phyloP scores from a whole-genome alignment of 1,140 invertebrate genomes.

The Dreissena polymorpha region DNA sequence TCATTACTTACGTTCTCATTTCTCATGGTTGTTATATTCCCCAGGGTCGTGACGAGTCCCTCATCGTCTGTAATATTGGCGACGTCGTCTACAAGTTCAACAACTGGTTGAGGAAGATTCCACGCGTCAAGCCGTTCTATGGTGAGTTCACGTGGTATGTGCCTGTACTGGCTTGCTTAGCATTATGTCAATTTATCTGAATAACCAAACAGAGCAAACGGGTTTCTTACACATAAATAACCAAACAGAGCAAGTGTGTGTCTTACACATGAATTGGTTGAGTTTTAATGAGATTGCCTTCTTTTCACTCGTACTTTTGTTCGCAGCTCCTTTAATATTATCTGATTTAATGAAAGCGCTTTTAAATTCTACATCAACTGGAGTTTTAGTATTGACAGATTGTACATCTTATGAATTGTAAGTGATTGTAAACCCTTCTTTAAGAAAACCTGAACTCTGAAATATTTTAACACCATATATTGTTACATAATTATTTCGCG shows the following conservation, averaged over 20 bases:
- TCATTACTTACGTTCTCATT: not conserved
- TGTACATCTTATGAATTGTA: no score
- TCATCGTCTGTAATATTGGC: constrained; percentile 95
- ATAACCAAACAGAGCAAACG: not conserved
- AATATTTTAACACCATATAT: no score
- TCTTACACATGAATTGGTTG: not conserved
- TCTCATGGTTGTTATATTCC: constrained; percentile 1
- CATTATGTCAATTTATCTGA: not conserved
- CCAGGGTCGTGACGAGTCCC: constrained; percentile 87
- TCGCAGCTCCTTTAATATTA: not conserved
- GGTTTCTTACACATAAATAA: no score
- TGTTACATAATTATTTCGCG: no score
- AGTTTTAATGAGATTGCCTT: not conserved
- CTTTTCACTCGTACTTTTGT: not conserved
- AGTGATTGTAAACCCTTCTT: no score
- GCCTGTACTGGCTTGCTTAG: not conserved
- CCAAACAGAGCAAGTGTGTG: no score
- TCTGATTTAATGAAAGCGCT: not conserved
- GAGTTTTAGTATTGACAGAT: no score
- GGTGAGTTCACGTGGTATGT: constrained; percentile 85
- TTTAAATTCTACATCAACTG: not conserved
- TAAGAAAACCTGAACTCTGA: no score
- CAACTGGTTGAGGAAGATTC: constrained; percentile 91
- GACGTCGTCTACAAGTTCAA: constrained; percentile 92
- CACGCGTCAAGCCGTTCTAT: constrained; percentile 95